Percentiles rank a stretch among this genome's conserved stretches.
Evolutionary conservation across 2,113 vertebrate species (phyloP).

Genomic region (Ctenodactylus gundi): DNA sequence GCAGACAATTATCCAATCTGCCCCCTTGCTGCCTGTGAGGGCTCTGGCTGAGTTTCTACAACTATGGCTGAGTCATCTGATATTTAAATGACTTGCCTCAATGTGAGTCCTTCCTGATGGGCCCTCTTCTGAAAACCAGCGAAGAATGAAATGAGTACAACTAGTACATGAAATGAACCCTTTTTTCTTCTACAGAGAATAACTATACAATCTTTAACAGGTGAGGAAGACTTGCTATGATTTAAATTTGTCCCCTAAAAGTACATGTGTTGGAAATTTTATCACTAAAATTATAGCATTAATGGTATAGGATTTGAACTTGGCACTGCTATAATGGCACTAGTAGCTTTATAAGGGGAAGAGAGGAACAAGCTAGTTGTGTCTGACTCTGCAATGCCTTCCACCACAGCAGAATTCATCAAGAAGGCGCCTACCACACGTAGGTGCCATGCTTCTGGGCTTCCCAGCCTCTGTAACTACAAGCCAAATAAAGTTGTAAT

Average conservation of each 20-base stretch:
- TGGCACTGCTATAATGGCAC: not conserved
- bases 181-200: not conserved
- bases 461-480: not conserved
- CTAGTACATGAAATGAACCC: not conserved
- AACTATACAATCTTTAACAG: not conserved
- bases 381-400: not conserved
- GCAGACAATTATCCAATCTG: not conserved
- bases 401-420: not conserved
- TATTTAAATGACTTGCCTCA: not conserved
- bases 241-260: not conserved
- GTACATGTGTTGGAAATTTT: not conserved
- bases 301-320: not conserved
- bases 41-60: not conserved
- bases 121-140: not conserved
- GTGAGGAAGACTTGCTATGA: not conserved
- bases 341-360: not conserved
- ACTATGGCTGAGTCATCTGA: not conserved
- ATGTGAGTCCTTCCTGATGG: not conserved
- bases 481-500: not conserved
- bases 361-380: not conserved
- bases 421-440: not conserved
- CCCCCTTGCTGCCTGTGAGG: not conserved
- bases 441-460: not conserved
- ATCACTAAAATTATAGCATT: not conserved
- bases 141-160: not conserved